Base-by-base conservation (phyloP, 1,140 invertebrate species). In the Coboldia fuscipes region DNA sequence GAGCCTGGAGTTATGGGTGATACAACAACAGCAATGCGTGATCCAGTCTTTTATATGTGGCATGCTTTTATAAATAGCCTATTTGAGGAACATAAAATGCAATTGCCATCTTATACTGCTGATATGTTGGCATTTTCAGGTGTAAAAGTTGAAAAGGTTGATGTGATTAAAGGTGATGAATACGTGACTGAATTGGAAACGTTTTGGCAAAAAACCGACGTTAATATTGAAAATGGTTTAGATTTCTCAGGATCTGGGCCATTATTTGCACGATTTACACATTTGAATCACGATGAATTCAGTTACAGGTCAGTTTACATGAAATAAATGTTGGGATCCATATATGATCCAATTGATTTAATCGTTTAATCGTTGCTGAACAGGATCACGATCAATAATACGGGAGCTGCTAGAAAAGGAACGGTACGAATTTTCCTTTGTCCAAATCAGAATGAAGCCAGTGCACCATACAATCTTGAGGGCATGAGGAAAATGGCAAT, bases 21-120 rank as follows among this genome's bases (percentile, higher is more conserved):
- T 43, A 53, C 64, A 0, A 61, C 68, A 0, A 75, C 71, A 15
- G 66, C 70, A 3, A 72, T 76, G 75, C 61, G 78, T 10, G 80
- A 84, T 50, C 79, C 80, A 0, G 50, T 78, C 10, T 83, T 84
- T 55, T 84, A 80, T 50, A 65, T 73, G 45, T 80, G 70, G 72
- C 80, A 83, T 42, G 66, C 70, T 5, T 72, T 68, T 41, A 59
- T 83, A 18, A 75, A 84, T 41, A 65, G 77, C 23, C 51, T 84
- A 2, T 82, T 82, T 55, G 54, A 65, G 32, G 59, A 72, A 41
- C 69, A 72, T 47, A 83, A 83, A 52, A 61, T 58, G 27, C 68
- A 66, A 13, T 47, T 80, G 4, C 55, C 64, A 4, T 46, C 61
- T 28, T 77, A 76, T 37, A 61, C 48, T 0, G n/a, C n/a, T n/a